Base-by-base conservation (phyloP, 2,888 invertebrate species). In the Ormyrus nitidulus region DNA sequence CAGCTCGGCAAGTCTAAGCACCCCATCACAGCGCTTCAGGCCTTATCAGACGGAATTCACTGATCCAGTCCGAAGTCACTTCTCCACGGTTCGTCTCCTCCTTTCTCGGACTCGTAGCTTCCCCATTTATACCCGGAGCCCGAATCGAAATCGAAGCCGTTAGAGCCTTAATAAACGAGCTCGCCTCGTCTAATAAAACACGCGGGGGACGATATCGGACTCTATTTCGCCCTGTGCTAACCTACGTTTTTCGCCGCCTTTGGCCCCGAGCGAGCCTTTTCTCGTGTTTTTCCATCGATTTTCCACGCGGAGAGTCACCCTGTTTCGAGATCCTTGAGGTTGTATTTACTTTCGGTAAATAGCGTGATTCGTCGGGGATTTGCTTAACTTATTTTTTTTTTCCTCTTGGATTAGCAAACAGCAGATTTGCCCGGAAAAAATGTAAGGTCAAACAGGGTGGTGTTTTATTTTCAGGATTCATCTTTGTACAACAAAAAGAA, bases 121-220 rank as follows among this genome's bases (percentile, higher is more conserved):
- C 53, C 53, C 65, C 70, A 58, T 74, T 70, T 75, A 75, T 79
- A 79, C 56, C 53, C 48, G 61, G 34, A 34, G 71, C 72, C 53
- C 70, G 68, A 66, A 76, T 76, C 80, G 80, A 80, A 76, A 66
- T 80, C 80, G 66, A 58, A 71, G 76, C 76, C 72, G 66, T 76
- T 76, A 76, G 76, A 51, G 62, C 62, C 80, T 80, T 76, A 80
- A 80, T 80, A 80, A 80, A 80, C 76, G 80, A 76, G 72, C 61
- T 44, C 8, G 46, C 46, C 11, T 44, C 53, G 34, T 71, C 59
- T 76, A 80, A 80, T 80, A 80, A 80, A 80, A 75, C 70, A 75
- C 51, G n/a, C 58, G 53, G 46, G 10, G 13, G 59, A 46, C 70
- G 61, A 53, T 76, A 76, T 69, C 68, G 76, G 46, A 49, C 59